Evolutionary conservation across 2,888 invertebrate species (phyloP), one percentile per base, ranked within the genome.

Genomic region (Lochmaea crataegi): DNA sequence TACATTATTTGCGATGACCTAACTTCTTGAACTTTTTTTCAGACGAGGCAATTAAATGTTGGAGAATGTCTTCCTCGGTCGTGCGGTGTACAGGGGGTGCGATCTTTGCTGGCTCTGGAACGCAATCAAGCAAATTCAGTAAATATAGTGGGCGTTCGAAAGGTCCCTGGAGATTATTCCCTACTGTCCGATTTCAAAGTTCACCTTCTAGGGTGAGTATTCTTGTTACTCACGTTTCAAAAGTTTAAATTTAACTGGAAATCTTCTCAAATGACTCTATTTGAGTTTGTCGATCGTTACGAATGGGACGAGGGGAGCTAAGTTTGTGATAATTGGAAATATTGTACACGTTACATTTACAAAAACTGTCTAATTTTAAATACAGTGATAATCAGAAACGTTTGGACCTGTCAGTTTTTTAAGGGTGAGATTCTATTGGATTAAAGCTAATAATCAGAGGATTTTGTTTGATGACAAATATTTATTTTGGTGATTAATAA

Each of bases 61-160:
- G 95, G 94, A 10, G 90, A 94, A 83, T 95, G 94, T 83, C 86
- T 94, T 78, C 95, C 94, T 7, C 88, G 89, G 72, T 90, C 92
- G 0, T 95, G 94, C 84, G 89, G 88, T 60, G 82, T 87, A 1
- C 81, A 85, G 1, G 91, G 91, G 74, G 84, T 93, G 22, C 85
- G 88, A 56, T 83, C 86, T 1, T 85, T 89, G 75, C 71, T 87
- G 6, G 77, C 82, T 12, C 82, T 82, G 73, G 85, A 86, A 78
- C 80, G 78, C 61, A 83, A 83, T 64, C 82, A 83, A 71, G 84
- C 84, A 60, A 82, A 84, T n/a, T 82, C 84, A 14, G 74, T 93
- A 65, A 86, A 86, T 66, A 89, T 93, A 1, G 83, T 91, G 26
- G 88, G 88, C 71, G 90, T 93, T 2, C 88, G 93, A 18, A 88